phyloP scores from a whole-genome alignment of 1,140 invertebrate genomes.

The Aphelenchoides avenae region DNA sequence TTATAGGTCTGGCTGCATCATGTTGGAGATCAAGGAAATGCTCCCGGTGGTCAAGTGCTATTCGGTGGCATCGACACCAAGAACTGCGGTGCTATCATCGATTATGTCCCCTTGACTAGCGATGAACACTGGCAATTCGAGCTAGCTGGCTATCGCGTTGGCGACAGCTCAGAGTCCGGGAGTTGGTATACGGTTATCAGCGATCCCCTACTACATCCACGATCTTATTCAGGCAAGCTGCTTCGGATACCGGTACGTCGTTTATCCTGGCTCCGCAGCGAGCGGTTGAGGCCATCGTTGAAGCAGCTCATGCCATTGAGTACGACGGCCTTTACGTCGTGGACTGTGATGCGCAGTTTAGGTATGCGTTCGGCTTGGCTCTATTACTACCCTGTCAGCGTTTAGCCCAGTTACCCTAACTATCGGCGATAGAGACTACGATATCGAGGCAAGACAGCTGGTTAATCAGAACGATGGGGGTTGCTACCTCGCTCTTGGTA shows the following conservation, averaged over 20 bases:
- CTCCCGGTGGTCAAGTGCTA: neutral
- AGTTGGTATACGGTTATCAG: neutral
- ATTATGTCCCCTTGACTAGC: neutral
- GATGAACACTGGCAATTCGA: neutral
- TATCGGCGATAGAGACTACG: neutral
- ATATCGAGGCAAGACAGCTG: neutral
- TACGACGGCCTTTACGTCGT: neutral
- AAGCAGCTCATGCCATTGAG: no score
- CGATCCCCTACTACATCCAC: neutral
- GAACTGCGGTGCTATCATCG: neutral
- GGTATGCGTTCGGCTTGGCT: neutral
- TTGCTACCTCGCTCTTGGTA: neutral
- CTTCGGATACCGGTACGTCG: neutral
- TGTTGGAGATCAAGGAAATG: neutral
- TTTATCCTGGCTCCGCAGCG: no score
- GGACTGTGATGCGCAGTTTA: neutral
- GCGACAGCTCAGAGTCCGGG: neutral
- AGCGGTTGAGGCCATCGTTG: no score
- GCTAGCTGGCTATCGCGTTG: neutral
- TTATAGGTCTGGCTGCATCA: neutral
- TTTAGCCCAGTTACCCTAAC: no score
- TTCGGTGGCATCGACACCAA: neutral
- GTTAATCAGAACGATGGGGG: neutral
- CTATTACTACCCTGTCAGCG: no score
- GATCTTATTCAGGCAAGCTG: neutral